Conservation (phyloP, 2,113 vertebrate genomes). For the Ptilorrhoa leucosticta region DNA sequence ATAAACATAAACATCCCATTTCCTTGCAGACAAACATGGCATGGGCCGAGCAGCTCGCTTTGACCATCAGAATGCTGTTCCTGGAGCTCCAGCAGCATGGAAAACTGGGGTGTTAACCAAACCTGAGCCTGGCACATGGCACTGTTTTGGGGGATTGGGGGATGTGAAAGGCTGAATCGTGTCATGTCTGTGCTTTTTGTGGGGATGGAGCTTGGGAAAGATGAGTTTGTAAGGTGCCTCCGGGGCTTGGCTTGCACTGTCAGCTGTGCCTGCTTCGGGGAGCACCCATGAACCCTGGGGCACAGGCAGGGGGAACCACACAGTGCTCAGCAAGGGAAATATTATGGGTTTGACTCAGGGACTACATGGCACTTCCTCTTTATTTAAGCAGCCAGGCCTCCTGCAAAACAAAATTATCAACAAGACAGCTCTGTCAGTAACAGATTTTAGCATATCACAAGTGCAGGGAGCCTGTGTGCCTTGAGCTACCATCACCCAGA, state of each 20-base stretch:
- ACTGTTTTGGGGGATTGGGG: background rate
- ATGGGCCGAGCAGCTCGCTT: background rate
- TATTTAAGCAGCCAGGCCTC: background rate
- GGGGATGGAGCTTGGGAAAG: background rate
- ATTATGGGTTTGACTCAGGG: background rate
- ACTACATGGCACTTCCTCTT: background rate
- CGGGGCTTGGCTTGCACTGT: background rate
- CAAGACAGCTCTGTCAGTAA: background rate
- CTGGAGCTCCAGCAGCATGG: background rate
- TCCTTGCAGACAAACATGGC: constrained; percentile 38
- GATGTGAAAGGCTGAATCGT: too few relatives aligned
- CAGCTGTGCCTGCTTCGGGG: background rate
- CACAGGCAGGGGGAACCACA: background rate
- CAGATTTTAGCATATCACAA: background rate
- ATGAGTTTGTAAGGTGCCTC: background rate
- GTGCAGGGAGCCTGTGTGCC: background rate
- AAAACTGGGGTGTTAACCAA: background rate
- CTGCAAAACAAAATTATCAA: background rate
- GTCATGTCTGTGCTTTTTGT: accelerated
- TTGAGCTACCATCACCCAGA: background rate
- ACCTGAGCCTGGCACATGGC: background rate
- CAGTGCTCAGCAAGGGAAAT: background rate
- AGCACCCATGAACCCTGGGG: background rate
- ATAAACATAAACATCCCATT: constrained; percentile 57
- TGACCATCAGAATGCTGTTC: background rate